Base-by-base conservation (phyloP, 2,888 invertebrate genomes). In the Polyploca ridens region DNA sequence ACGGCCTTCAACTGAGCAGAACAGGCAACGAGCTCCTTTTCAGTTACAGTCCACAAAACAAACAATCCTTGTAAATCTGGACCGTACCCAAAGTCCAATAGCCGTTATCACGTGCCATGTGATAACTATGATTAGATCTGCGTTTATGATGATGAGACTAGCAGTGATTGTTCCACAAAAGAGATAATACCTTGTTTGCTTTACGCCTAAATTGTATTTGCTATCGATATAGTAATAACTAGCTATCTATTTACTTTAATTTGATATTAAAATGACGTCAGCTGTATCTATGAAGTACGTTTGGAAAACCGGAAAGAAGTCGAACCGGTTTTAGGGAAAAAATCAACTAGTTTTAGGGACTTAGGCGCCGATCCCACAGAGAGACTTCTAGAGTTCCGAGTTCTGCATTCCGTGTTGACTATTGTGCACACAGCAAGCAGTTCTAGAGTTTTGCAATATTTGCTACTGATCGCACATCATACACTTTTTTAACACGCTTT, bases 81-180 rank as follows among this genome's bases (percentile, higher is more conserved):
- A 46, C 46, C 7, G 19, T 54, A 16, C 8, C 10, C 16, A 8
- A 19, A 54, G 10, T 3, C 54, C 16, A 54, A 54, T 54, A 54
- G 54, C 19, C 19, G 54, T 19, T 54, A 54, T 54, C 54, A 54
- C 54, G 54, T 54, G 3, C 54, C 41, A 13, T 4, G 13, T 19
- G 54, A 54, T 54, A 54, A 19, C 16, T 54, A 54, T 19, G 54
- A 54, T 54, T 54, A 54, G 54, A 19, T 3, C 54, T 3, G 7
- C 10, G 54, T 54, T 54, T 54, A 54, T 19, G 54, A 54, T 54
- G 54, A 54, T 54, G 54, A 54, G 19, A 19, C 54, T 19, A 54
- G 54, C 54, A 10, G 54, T n/a, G 54, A 54, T 54, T 54, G 54
- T 54, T 54, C 54, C 54, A 54, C 54, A 54, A 10, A 54, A 54